Base-by-base conservation (phyloP, 1,140 invertebrate species). In the Drosophila takahashii region DNA sequence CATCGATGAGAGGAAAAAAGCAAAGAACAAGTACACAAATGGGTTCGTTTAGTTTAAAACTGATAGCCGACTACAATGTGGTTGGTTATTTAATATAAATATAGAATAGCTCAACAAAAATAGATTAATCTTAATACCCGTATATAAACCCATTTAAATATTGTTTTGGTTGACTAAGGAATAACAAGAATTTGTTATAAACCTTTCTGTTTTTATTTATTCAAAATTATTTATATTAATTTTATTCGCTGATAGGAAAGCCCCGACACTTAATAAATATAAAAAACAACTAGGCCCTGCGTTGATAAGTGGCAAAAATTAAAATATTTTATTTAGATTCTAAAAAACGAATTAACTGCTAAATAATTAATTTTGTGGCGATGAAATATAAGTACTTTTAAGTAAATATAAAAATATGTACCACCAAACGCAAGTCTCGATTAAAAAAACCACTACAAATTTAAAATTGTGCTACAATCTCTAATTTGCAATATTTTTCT, bases 1-100 rank as follows among this genome's bases (percentile, higher is more conserved):
- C 37, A 58, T 67, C 39, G 32, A 16, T 16, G n/a, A 15, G 1
- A 18, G 9, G 11, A 26, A 6, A 18, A 15, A 34, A 22, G n/a
- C 47, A 34, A 39, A 18, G 45, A 41, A 52, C 16, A 29, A 15
- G 15, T 18, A 52, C 11, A 15, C 26, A 22, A 37, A 54, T 39
- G 32, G 22, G 22, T 66, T 36, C 36, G 36, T 42, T 51, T 42
- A 32, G 32, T 9, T 34, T 34, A 10, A 34, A 42, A 29, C 18
- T 27, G 3, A 65, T 36, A 32, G 32, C 15, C 6, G 7, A 4
- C 32, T 16, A 15, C 10, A 37, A n/a, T 26, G 27, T 10, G 8
- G 13, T 48, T 8, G 4, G 18, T 50, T 50, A 15, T 18, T 47
- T 32, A 10, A 34, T 34, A 34, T 1, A 15, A 15, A 16, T 27